Percentiles rank a stretch among this genome's conserved stretches.
These are phyloP conservation scores for Marisa cornuarietis DNA, from an alignment of 1,140 invertebrate genomes.

Conservation along the genomic window DNA sequence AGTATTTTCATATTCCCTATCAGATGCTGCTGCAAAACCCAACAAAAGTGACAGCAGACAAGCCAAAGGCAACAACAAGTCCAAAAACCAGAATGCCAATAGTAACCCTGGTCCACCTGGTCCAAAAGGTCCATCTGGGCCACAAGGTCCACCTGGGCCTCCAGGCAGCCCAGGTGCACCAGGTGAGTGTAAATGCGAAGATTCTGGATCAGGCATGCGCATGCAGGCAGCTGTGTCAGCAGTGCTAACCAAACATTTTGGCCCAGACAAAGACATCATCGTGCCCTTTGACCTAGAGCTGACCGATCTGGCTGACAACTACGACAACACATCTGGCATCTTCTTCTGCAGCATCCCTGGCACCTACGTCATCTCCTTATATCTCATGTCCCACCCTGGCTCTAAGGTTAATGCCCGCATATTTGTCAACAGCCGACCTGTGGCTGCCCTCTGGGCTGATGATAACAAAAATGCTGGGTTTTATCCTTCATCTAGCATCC, in stretches of 20 bases:
- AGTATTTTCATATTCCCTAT: too few species aligned
- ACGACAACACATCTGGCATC: slow-evolving; percentile 43
- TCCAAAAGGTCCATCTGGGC: slow-evolving; percentile 4
- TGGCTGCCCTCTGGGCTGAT: slow-evolving; percentile 46
- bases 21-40: too few species aligned
- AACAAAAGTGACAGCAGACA: neutral
- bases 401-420: slow-evolving; percentile 46
- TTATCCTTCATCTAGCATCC: slow-evolving; percentile 44
- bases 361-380: slow-evolving; percentile 41
- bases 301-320: slow-evolving; percentile 43
- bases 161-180: slow-evolving; percentile 2
- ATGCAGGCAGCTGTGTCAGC: slow-evolving; percentile 38
- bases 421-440: slow-evolving; percentile 40
- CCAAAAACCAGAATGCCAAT: neutral
- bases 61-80: slow-evolving; percentile 5
- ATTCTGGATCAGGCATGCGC: neutral
- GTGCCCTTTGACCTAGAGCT: slow-evolving; percentile 43
- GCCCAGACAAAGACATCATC: slow-evolving; percentile 40
- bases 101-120: slow-evolving; percentile 1
- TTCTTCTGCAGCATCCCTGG: slow-evolving; percentile 46
- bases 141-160: neutral
- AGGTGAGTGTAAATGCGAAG: neutral
- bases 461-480: slow-evolving; percentile 42
- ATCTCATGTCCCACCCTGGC: slow-evolving; percentile 47
- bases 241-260: slow-evolving; percentile 43